Evolutionary conservation across 1,140 invertebrate genomes (phyloP), one percentile per base, ranked within the genome.

Genomic region (Triops longicaudatus): DNA sequence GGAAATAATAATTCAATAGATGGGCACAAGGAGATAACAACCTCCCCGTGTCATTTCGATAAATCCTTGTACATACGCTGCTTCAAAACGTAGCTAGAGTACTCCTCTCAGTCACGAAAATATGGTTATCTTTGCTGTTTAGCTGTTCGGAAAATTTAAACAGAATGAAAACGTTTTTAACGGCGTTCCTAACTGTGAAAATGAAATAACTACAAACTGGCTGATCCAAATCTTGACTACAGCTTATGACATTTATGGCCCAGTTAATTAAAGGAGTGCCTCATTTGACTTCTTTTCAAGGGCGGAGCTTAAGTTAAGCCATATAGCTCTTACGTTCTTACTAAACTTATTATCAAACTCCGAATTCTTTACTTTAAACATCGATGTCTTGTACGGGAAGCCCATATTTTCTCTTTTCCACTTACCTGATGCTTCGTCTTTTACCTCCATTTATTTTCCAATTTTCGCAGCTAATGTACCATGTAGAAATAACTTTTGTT

Each of bases 251-350:
- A 63, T 63, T 63, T 63, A 63, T 63, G 50, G 14, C 50, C n/a
- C 50, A 22, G 50, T 22, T 63, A 63, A 63, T 63, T 63, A 63
- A 63, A 63, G 50, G 50, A 63, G 50, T 63, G 50, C 50, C 50
- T 63, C 50, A 63, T 1, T 63, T 63, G 50, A 63, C 50, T 63
- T 63, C 50, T 14, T 63, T 17, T 22, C 17, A 12, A 14, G 50
- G 50, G 50, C 50, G 50, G 50, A 22, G 50, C 50, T 22, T 37
- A 17, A 17, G 22, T 63, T 63, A 14, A 17, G 50, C 50, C 50
- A 63, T 63, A 63, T 17, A 63, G 14, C 14, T 22, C 50, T n/a
- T 63, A 14, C 50, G 14, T 63, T 1, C 43, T 12, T 44, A 44
- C 11, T 44, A 44, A 44, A 17, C 43, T 12, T 44, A 44, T 17